Evolutionary conservation across 2,797 vertebrate genomes (phyloP).

Genomic region (Clarias pachynema): DNA sequence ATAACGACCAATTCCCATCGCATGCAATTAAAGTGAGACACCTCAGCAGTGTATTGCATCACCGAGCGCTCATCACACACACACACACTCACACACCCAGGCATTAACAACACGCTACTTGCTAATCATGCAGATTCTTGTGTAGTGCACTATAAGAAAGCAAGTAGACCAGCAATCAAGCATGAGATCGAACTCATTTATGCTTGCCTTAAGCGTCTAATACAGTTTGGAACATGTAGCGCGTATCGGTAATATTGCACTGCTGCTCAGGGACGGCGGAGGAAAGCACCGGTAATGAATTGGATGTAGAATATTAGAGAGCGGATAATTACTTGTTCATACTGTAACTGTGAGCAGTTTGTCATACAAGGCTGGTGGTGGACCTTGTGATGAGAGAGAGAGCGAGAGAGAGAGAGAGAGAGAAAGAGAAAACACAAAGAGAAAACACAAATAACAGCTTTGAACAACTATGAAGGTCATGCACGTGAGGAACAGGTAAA

Average conservation of each 20-base stretch:
- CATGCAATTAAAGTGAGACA: conserved; percentile 36
- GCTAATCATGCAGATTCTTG: conserved; percentile 37
- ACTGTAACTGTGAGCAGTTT: conserved; percentile 62
- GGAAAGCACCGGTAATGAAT: conserved; percentile 31
- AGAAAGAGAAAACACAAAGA: conserved; percentile 32
- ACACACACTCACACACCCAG: background rate
- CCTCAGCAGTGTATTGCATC: conserved; percentile 16
- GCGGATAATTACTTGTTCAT: conserved; percentile 59
- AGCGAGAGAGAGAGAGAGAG: conserved; percentile 39
- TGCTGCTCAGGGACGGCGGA: conserved; percentile 18
- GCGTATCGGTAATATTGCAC: background rate
- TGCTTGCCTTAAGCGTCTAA: conserved; percentile 19
- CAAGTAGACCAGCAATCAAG: conserved; percentile 32
- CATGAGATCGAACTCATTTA: conserved; percentile 9
- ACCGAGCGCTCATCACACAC: background rate
- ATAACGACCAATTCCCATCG: conserved; percentile 15
- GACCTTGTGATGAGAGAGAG: conserved; percentile 55
- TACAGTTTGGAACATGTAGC: background rate
- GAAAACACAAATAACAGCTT: conserved; percentile 44
- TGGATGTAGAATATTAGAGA: conserved; percentile 36
- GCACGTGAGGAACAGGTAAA: conserved; percentile 38
- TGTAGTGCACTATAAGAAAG: conserved; percentile 6
- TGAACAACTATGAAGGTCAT: conserved; percentile 47
- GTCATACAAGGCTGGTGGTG: conserved; percentile 60
- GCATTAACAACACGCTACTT: conserved; percentile 3